A percentile compares a stretch with the other conserved stretches of the same genome.
These are phyloP conservation scores for Atethmia centrago DNA, from an alignment of 2,888 invertebrate genomes.

Conservation along the genomic window DNA sequence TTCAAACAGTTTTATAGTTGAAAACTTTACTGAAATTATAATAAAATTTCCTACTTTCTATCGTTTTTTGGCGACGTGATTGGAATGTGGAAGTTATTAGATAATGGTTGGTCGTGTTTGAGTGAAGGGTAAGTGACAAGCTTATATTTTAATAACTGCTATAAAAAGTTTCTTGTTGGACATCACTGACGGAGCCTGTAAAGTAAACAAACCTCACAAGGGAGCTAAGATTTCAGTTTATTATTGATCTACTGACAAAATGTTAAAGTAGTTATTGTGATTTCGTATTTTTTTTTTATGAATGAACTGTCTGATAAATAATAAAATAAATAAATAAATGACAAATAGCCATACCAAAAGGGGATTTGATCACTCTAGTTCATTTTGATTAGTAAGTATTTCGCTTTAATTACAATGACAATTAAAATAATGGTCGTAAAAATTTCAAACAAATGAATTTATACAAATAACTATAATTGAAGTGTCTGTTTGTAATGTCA, in stretches of 20 bases:
- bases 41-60: slow-evolving; percentile 71
- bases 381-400: not conserved
- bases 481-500: no score
- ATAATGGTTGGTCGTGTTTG: slow-evolving; percentile 42
- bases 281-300: no score
- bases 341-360: not conserved
- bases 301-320: no score
- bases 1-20: slow-evolving; percentile 82
- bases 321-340: no score
- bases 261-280: not conserved
- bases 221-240: not conserved
- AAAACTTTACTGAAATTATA: slow-evolving; percentile 82
- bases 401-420: not conserved
- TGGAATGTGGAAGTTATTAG: slow-evolving; percentile 65
- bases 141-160: not conserved
- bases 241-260: not conserved
- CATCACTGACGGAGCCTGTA: not conserved
- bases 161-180: slow-evolving; percentile 7
- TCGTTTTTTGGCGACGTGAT: slow-evolving; percentile 73
- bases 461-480: no score
- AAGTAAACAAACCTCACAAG: slow-evolving; percentile 1
- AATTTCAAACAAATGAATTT: not conserved
- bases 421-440: no score
- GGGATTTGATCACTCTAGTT: not conserved
- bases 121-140: slow-evolving; percentile 54